Base-by-base conservation (phyloP, 2,888 invertebrate genomes). In the Brachylomia viminalis region DNA sequence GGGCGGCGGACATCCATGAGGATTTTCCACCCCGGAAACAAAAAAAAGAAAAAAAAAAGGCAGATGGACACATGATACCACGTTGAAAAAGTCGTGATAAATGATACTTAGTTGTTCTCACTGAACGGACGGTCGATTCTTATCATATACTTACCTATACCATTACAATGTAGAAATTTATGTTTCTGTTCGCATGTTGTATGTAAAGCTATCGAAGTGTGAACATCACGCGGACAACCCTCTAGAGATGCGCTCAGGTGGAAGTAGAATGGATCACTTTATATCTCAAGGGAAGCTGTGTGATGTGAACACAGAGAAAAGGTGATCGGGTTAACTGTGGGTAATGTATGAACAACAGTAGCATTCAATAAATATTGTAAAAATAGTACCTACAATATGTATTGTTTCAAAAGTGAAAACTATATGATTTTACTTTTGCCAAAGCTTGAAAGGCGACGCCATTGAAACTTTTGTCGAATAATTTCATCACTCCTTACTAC, bases 221-320 rank as follows among this genome's bases (percentile, higher is more conserved):
- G 38, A 77, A 73, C 52, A 81, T 65, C 47, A 61, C 66, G 49
- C 15, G 23, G n/a, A 52, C 15, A 49, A 68, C 42, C 42, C 72
- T 72, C 77, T 13, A 47, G 77, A 68, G 73, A 70, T 58, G 45
- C 33, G 45, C 15, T 38, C 38, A 56, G 65, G 38, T 74, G 67
- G 59, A 67, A 74, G 70, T 62, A 66, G 52, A 74, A 80, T 67
- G 74, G 66, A 79, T 80, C 66, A 73, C 61, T 70, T 73, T 49
- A 38, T 33, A 47, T 52, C 58, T 58, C 70, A 38, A 33, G 75
- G 47, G 75, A 69, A n/a, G 45, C 11, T 27, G 13, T 17, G 42
- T 66, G 68, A 69, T 33, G 61, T 45, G 27, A 66, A 71, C 61
- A 67, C 45, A 75, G 58, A 42, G 45, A 67, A 42, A 67, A 62